A percentile compares a stretch with the other conserved stretches of the same genome.
Evolutionary conservation across 2,113 vertebrate species (phyloP).

Genomic region (Petrocephalus microphthalmus): DNA sequence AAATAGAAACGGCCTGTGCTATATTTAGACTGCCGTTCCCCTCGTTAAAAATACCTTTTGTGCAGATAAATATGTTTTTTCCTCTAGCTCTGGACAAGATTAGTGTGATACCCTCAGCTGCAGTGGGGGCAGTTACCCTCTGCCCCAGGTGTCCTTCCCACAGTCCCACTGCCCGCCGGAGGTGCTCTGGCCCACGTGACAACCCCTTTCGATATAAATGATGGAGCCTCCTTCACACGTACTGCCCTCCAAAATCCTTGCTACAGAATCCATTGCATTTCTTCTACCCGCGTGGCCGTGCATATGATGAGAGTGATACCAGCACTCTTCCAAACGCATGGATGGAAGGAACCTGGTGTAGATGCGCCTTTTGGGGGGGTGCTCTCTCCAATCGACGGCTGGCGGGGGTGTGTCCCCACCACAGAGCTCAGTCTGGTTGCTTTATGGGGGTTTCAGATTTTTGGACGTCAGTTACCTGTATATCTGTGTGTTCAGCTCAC

Average conservation of each 20-base stretch:
- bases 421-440: too few relatives aligned
- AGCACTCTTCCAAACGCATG: too few relatives aligned
- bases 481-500: too few relatives aligned
- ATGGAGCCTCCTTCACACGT: background rate
- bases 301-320: too few relatives aligned
- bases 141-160: background rate
- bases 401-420: too few relatives aligned
- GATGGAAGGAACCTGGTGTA: too few relatives aligned
- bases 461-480: too few relatives aligned
- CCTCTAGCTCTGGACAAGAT: background rate
- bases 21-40: background rate
- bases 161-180: background rate
- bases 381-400: too few relatives aligned
- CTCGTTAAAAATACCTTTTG: background rate
- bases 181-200: background rate
- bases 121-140: background rate
- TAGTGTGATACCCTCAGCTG: background rate
- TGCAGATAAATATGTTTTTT: constrained; percentile 4
- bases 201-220: background rate
- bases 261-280: background rate
- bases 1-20: background rate
- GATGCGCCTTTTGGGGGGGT: too few relatives aligned
- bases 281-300: too few relatives aligned
- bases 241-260: background rate
- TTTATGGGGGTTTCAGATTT: too few relatives aligned